phyloP scores from a whole-genome alignment of 92 coral and sea anemone genomes.

The Phymanthus crucifer region DNA sequence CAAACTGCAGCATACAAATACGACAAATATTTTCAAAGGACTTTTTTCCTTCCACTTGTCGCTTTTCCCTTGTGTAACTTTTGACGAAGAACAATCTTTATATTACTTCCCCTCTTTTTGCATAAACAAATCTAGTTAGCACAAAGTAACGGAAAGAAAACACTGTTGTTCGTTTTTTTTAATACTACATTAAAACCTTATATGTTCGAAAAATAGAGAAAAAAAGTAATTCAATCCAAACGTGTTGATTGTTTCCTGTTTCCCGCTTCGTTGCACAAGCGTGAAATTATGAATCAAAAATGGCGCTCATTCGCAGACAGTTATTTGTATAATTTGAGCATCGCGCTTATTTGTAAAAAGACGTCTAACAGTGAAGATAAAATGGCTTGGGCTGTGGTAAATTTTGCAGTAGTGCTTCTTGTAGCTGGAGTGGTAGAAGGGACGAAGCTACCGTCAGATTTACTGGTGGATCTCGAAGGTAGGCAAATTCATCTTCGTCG shows the following conservation, averaged over 20 bases:
- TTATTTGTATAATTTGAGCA: not conserved
- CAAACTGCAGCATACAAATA: not conserved
- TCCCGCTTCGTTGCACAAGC: not conserved
- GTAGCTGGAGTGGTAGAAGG: not conserved
- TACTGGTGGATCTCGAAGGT: not conserved
- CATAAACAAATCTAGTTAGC: too few relatives aligned
- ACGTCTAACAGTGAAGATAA: not conserved
- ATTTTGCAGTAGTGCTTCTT: not conserved
- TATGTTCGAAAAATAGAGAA: too few relatives aligned
- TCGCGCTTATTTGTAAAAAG: not conserved
- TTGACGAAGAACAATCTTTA: too few relatives aligned
- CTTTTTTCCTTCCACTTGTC: too few relatives aligned
- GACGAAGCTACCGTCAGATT: not conserved
- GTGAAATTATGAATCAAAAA: slow-evolving; percentile 8
- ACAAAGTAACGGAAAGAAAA: too few relatives aligned
- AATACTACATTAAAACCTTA: too few relatives aligned
- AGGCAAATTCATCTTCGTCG: not conserved
- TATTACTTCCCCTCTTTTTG: too few relatives aligned
- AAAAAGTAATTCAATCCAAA: too few relatives aligned
- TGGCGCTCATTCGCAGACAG: not conserved
- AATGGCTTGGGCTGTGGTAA: not conserved
- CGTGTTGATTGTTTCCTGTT: not conserved
- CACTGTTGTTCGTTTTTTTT: too few relatives aligned
- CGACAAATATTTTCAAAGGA: not conserved
- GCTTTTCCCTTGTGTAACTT: too few relatives aligned